phyloP scores from a whole-genome alignment of 2,113 vertebrate genomes.

The Salvelinus fontinalis region DNA sequence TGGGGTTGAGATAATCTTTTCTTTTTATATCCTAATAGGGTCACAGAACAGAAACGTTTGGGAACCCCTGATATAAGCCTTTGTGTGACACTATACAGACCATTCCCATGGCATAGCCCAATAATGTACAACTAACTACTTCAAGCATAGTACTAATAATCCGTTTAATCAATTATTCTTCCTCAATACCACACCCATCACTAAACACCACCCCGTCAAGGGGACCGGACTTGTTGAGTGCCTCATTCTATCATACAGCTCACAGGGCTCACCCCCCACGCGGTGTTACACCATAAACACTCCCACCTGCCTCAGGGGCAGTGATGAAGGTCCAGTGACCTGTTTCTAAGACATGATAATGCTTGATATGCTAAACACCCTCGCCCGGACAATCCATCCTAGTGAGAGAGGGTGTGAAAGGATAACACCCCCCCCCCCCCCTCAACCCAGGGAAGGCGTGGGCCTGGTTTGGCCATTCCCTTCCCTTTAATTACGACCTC shows the following conservation, averaged over 20 bases:
- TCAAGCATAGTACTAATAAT: too few relatives aligned
- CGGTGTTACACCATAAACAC: slow-evolving; percentile 22
- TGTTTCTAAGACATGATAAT: slow-evolving; percentile 47
- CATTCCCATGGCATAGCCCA: too few relatives aligned
- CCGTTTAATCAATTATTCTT: too few relatives aligned
- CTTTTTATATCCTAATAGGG: too few relatives aligned
- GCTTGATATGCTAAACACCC: slow-evolving; percentile 54
- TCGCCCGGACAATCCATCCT: slow-evolving; percentile 11
- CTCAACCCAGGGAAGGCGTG: slow-evolving; percentile 13
- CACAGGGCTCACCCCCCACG: not conserved
- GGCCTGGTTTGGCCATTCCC: slow-evolving; percentile 29
- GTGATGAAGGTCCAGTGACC: slow-evolving; percentile 2
- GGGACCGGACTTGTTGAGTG: not conserved
- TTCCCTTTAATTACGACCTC: slow-evolving; percentile 39
- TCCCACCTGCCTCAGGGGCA: slow-evolving; percentile 29
- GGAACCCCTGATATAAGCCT: too few relatives aligned
- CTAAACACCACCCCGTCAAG: not conserved
- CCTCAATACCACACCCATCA: not conserved
- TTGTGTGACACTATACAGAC: too few relatives aligned
- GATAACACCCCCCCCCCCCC: slow-evolving; percentile 1
- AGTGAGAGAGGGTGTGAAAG: slow-evolving; percentile 20
- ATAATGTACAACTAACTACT: too few relatives aligned
- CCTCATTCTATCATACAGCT: slow-evolving; percentile 5
- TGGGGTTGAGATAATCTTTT: too few relatives aligned
- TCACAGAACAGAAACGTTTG: too few relatives aligned